Percentiles rank a stretch among this genome's conserved stretches.
These are phyloP conservation scores for Odobenus rosmarus DNA, from an alignment of 2,113 vertebrate species.

Conservation along the genomic window DNA sequence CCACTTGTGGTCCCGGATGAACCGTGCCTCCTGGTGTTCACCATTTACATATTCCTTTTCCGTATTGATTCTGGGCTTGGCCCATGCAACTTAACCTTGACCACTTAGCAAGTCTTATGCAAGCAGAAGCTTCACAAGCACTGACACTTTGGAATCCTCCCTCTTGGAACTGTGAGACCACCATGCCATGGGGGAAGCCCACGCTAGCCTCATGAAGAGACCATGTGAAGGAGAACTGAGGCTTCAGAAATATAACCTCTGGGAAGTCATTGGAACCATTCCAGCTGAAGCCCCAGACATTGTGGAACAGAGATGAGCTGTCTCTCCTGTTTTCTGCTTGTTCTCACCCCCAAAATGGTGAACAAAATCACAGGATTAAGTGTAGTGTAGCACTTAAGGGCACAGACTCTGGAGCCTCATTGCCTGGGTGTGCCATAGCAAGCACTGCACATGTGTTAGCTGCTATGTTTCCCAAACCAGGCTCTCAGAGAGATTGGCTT, in stretches of 20 bases:
- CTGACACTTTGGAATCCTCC: background rate
- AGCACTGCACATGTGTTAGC: background rate
- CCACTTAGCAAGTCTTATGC: background rate
- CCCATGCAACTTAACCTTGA: background rate
- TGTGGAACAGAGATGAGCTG: background rate
- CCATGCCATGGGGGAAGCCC: background rate
- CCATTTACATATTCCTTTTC: background rate
- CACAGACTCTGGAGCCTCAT: background rate
- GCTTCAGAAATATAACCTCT: background rate
- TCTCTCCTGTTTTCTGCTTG: background rate
- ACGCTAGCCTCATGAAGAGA: background rate
- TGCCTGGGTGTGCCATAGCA: background rate
- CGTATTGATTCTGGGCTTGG: background rate
- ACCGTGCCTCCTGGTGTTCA: background rate
- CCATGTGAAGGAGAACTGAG: background rate
- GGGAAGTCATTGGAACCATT: background rate
- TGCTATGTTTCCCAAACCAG: background rate
- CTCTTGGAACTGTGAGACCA: background rate
- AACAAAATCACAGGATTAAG: background rate
- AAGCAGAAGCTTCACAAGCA: background rate
- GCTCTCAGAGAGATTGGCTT: background rate
- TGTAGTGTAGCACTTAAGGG: background rate
- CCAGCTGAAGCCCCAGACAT: background rate
- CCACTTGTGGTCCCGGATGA: background rate
- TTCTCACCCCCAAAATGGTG: background rate